phyloP scores from a whole-genome alignment of 2,113 vertebrate genomes.

The Leucopsar rothschildi region DNA sequence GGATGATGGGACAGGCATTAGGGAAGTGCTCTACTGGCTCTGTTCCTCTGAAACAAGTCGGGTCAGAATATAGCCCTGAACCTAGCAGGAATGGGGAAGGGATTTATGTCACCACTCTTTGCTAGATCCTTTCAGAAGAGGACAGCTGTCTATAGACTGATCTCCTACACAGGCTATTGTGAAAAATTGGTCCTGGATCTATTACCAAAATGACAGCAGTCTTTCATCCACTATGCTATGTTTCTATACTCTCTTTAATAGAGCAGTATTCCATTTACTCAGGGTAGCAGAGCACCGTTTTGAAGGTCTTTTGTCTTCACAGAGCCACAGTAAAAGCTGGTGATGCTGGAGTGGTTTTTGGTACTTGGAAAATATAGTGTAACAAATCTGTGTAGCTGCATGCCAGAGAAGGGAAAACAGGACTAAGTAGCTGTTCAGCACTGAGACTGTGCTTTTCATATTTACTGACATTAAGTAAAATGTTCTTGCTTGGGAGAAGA shows the following conservation, averaged over 20 bases:
- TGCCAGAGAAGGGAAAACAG: not conserved
- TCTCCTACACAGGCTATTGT: not conserved
- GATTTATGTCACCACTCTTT: not conserved
- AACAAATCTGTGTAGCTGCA: not conserved
- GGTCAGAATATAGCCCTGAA: accelerated
- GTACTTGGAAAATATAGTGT: not conserved
- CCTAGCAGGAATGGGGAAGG: not conserved
- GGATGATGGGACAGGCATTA: too few species aligned
- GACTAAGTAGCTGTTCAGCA: not conserved
- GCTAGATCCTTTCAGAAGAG: not conserved
- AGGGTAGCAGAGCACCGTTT: not conserved
- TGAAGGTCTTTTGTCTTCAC: not conserved
- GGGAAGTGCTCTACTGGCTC: not conserved
- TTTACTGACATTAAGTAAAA: conserved; percentile 41
- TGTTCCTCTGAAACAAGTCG: not conserved
- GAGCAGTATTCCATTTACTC: not conserved
- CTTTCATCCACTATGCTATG: not conserved
- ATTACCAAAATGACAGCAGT: not conserved
- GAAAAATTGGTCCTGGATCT: not conserved
- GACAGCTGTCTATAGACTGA: not conserved
- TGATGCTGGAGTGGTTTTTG: not conserved
- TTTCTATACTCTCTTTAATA: not conserved
- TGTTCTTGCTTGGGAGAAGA: conserved; percentile 23
- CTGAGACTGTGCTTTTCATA: conserved; percentile 4
- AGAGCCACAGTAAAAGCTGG: not conserved